phyloP scores from a whole-genome alignment of 2,113 vertebrate species.

The Phylloscopus whistleri region DNA sequence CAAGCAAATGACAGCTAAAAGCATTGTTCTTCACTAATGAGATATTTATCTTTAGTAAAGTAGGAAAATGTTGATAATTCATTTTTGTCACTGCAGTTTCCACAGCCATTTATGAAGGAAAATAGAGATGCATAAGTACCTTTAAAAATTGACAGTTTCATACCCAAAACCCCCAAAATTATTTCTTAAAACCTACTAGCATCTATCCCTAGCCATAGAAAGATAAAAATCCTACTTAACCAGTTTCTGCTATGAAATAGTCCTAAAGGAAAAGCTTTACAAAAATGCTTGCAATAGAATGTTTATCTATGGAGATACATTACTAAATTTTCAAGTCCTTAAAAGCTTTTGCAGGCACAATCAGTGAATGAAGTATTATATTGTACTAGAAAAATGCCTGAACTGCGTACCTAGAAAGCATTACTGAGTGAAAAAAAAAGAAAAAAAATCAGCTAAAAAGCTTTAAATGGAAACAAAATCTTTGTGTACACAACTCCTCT shows the following conservation, averaged over 20 bases:
- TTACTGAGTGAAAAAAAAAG: background rate
- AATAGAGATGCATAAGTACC: background rate
- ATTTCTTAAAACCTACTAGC: background rate
- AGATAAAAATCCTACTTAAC: background rate
- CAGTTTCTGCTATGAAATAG: background rate
- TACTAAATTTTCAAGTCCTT: background rate
- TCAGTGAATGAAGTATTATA: background rate
- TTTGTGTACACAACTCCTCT: background rate
- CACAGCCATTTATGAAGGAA: background rate
- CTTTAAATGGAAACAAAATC: background rate
- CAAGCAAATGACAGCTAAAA: background rate
- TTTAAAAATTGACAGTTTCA: background rate
- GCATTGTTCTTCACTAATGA: background rate
- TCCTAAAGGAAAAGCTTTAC: background rate
- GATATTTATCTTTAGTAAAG: background rate
- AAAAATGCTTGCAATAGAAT: background rate
- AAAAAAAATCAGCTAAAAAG: background rate
- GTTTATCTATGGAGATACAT: background rate
- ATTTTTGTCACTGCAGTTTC: background rate
- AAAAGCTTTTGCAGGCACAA: background rate
- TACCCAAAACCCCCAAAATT: rapidly evolving
- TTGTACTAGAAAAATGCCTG: background rate
- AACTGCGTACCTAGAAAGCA: background rate
- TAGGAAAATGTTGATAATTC: background rate
- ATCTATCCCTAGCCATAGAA: background rate